Evolutionary conservation across 2,888 invertebrate genomes (phyloP).

Genomic region (Yponomeuta evonymella): DNA sequence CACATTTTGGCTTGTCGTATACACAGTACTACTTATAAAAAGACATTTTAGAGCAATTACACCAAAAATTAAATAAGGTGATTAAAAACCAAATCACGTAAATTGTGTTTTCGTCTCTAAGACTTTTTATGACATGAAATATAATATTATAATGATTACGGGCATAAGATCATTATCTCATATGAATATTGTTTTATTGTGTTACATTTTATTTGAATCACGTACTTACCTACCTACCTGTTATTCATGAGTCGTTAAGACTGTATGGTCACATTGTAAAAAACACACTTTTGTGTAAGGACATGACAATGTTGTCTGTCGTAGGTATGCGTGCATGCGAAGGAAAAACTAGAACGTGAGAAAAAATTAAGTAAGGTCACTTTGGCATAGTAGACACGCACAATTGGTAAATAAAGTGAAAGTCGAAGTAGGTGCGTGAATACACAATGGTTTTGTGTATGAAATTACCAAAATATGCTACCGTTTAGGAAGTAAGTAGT

Average conservation of each 20-base stretch:
- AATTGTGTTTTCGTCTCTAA: conserved; percentile 63
- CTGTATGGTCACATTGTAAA: conserved; percentile 41
- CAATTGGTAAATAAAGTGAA: conserved; percentile 23
- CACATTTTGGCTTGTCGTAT: no score
- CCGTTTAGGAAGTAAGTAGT: neutral
- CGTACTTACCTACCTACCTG: conserved; percentile 35
- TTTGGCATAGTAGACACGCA: conserved; percentile 19
- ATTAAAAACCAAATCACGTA: conserved; percentile 59
- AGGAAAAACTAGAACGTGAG: conserved; percentile 47
- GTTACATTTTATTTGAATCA: conserved; percentile 53
- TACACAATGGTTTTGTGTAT: neutral
- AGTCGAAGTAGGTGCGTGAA: conserved; percentile 21
- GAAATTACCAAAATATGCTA: neutral
- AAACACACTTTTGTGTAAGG: conserved; percentile 43
- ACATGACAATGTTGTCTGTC: conserved; percentile 42
- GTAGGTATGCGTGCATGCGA: conserved; percentile 28
- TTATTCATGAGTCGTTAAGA: conserved; percentile 53
- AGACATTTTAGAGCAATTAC: conserved; percentile 29
- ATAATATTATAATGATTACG: conserved; percentile 48
- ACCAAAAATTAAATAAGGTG: conserved; percentile 41
- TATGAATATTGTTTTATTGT: conserved; percentile 16
- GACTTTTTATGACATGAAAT: conserved; percentile 48
- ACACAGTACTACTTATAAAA: neutral
- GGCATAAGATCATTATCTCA: conserved; percentile 58
- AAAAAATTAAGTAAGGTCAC: conserved; percentile 34